Conservation (phyloP, 2,888 invertebrate species). For the Dromius quadrimaculatus region DNA sequence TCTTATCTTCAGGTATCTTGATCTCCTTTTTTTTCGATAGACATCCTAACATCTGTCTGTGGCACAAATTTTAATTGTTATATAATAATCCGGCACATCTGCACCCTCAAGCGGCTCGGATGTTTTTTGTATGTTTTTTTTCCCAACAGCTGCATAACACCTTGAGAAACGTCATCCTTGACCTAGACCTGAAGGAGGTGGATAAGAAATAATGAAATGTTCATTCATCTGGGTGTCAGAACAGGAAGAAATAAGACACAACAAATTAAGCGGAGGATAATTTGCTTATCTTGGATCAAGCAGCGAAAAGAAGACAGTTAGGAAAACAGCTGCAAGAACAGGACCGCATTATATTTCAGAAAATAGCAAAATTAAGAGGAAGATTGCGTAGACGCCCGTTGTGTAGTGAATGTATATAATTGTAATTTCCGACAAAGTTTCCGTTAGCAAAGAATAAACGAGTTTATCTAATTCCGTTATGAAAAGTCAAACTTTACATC, state of each 20-base stretch:
- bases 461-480: no score
- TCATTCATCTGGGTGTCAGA: constrained; percentile 10
- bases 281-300: constrained; percentile 22
- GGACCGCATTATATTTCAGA: background rate
- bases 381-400: no score
- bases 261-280: constrained; percentile 13
- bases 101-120: constrained; percentile 16
- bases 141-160: constrained; percentile 15
- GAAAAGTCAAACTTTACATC: no score
- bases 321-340: constrained; percentile 17
- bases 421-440: no score
- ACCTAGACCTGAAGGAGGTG: constrained; percentile 9
- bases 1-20: background rate
- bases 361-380: background rate
- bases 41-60: background rate
- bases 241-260: background rate
- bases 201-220: background rate
- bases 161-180: constrained; percentile 19
- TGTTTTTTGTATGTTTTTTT: constrained; percentile 4
- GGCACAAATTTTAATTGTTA: constrained; percentile 21
- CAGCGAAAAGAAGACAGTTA: no score
- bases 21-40: background rate
- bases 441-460: no score
- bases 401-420: no score
- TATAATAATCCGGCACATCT: constrained; percentile 24